Evolutionary conservation across 2,888 invertebrate species (phyloP).

Genomic region (Oscheius sp.): DNA sequence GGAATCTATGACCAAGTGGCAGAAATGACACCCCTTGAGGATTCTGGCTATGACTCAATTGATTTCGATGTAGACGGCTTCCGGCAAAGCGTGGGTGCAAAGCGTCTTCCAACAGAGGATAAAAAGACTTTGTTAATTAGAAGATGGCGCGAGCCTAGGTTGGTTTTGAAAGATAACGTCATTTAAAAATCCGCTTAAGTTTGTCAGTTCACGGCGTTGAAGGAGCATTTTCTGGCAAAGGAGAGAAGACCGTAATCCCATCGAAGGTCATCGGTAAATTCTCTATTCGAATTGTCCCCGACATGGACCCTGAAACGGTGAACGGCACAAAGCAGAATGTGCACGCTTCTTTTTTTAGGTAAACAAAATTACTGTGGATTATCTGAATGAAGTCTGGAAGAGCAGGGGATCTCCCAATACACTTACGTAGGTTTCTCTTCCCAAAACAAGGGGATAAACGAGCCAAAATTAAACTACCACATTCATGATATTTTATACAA

Average conservation of each 20-base stretch:
- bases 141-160: constrained; percentile 56
- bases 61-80: constrained; percentile 82
- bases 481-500: no score
- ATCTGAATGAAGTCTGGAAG: constrained; percentile 84
- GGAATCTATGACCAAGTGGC: constrained; percentile 84
- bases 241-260: constrained; percentile 83
- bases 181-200: constrained; percentile 74
- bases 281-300: constrained; percentile 93
- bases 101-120: constrained; percentile 52
- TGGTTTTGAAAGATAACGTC: neutral
- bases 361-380: constrained; percentile 80
- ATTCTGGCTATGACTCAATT: constrained; percentile 83
- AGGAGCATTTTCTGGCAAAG: constrained; percentile 90
- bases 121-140: constrained; percentile 54
- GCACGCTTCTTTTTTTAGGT: constrained; percentile 31
- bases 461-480: no score
- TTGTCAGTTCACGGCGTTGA: constrained; percentile 95
- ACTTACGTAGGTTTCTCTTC: constrained; percentile 79
- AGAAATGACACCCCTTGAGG: constrained; percentile 75
- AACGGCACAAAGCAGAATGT: no score
- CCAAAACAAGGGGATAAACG: neutral
- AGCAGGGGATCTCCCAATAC: constrained; percentile 83
- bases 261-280: constrained; percentile 85
- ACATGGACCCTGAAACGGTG: constrained; percentile 88
- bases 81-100: constrained; percentile 53